Percentiles rank a stretch among this genome's conserved stretches.
Evolutionary conservation across 2,113 vertebrate species (phyloP).

Genomic region (Numenius arquata): DNA sequence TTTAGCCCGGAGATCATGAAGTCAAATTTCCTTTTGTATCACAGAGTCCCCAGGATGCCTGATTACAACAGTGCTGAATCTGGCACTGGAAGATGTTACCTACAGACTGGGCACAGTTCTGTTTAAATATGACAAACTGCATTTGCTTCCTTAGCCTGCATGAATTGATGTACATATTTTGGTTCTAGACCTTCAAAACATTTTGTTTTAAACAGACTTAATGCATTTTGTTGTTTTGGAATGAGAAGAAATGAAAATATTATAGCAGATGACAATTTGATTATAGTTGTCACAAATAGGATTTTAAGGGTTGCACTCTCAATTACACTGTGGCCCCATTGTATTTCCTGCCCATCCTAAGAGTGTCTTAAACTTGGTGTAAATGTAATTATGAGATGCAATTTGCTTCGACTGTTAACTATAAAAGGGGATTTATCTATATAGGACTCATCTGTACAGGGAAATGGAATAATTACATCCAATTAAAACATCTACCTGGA

Average conservation of each 20-base stretch:
- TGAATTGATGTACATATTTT: neutral
- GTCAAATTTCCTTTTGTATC: constrained; percentile 52
- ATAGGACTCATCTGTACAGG: neutral
- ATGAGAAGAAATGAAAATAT: constrained; percentile 30
- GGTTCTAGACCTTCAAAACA: constrained; percentile 6
- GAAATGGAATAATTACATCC: constrained; percentile 32
- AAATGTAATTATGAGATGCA: constrained; percentile 43
- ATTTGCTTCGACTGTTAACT: constrained; percentile 12
- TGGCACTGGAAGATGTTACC: constrained; percentile 43
- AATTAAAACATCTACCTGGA: constrained; percentile 36
- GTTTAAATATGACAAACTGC: constrained; percentile 36
- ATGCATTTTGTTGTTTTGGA: neutral
- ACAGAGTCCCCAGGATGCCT: constrained; percentile 17
- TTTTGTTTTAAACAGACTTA: constrained; percentile 13
- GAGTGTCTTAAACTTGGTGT: neutral
- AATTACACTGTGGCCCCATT: neutral
- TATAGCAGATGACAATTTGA: constrained; percentile 31
- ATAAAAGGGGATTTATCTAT: constrained; percentile 16
- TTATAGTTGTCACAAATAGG: constrained; percentile 28
- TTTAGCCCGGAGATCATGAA: constrained; percentile 40
- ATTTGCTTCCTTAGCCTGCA: constrained; percentile 20
- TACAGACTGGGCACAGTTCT: constrained; percentile 42
- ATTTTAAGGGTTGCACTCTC: constrained; percentile 41
- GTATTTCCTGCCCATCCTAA: neutral
- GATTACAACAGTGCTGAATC: constrained; percentile 39